These are phyloP conservation scores for Laticauda colubrina DNA, from an alignment of 2,113 vertebrate species.

Conservation along the genomic window DNA sequence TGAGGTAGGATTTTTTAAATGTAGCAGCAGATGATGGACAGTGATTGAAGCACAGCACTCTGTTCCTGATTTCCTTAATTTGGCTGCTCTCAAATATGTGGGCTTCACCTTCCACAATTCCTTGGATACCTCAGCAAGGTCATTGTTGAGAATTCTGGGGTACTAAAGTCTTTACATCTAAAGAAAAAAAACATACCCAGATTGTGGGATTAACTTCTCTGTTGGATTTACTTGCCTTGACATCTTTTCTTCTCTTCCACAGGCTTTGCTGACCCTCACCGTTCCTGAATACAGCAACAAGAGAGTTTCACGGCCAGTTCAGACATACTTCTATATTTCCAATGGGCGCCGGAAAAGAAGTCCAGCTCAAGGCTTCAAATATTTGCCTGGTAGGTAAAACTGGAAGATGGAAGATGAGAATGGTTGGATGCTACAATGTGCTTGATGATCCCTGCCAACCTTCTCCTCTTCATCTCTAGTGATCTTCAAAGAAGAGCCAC, in stretches of 20 bases:
- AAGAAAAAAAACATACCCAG: neutral
- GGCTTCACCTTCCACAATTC: neutral
- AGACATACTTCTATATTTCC: constrained; percentile 85
- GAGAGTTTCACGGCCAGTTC: constrained; percentile 76
- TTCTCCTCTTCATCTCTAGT: constrained; percentile 39
- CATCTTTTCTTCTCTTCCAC: neutral
- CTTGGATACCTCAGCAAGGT: neutral
- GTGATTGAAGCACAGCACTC: neutral
- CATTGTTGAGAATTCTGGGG: neutral
- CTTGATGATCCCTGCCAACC: neutral
- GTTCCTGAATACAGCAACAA: constrained; percentile 83
- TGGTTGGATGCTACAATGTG: neutral
- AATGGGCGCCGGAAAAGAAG: constrained; percentile 88
- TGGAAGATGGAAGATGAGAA: neutral
- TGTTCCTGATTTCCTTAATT: neutral
- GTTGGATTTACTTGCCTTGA: neutral
- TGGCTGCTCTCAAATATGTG: neutral
- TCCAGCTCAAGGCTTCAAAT: constrained; percentile 87
- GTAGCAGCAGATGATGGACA: neutral
- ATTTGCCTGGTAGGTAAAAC: constrained; percentile 75
- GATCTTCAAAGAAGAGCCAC: constrained; percentile 70
- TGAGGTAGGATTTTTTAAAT: neutral
- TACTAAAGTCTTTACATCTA: neutral
- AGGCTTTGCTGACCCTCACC: constrained; percentile 79
- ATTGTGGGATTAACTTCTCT: neutral